Evolutionary conservation across 2,888 invertebrate species (phyloP), one percentile per base, ranked within the genome.

Genomic region (Mechanitis mazaeus): DNA sequence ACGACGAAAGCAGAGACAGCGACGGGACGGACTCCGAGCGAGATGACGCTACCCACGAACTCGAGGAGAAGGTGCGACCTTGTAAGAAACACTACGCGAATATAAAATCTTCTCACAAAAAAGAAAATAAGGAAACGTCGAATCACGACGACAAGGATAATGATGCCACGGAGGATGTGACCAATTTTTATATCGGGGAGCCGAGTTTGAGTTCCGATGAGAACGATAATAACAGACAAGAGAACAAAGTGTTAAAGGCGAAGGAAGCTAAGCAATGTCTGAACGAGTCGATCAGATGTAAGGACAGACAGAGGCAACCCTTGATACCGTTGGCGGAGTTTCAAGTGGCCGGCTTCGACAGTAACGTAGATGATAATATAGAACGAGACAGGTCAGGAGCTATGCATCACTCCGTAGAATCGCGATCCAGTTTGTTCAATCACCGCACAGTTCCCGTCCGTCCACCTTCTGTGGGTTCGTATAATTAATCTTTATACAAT

Each of bases 21-120:
- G 77, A 78, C 11, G 56, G 53, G 0, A 62, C 58, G 58, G 77
- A 75, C 3, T 70, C 64, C 4, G 64, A 64, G 1, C 57, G 62
- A 5, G 63, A 63, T 12, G 65, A 61, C 1, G 50, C 68, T 6
- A 9, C 9, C 6, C 42, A 47, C 6, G 58, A 47, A 33, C 42
- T 28, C n/a, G 20, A 58, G 1, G 66, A 66, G 64, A 61, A 2
- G 63, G 57, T 3, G 42, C 79, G 71, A 59, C 63, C 76, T 3
- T 89, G 88, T 67, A 88, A 88, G 69, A 88, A 88, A 60, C 88
- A 89, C 65, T 75, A 86, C 72, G 81, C 80, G 0, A 88, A 88
- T 58, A 88, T 87, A 45, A 89, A 89, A 64, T 83, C 80, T 0
- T 86, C 87, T 0, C 72, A 76, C 53, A 77, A 77, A 12, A 82